These are phyloP conservation scores for Baryphthengus martii DNA, from an alignment of 2,113 vertebrate species.

Conservation along the genomic window DNA sequence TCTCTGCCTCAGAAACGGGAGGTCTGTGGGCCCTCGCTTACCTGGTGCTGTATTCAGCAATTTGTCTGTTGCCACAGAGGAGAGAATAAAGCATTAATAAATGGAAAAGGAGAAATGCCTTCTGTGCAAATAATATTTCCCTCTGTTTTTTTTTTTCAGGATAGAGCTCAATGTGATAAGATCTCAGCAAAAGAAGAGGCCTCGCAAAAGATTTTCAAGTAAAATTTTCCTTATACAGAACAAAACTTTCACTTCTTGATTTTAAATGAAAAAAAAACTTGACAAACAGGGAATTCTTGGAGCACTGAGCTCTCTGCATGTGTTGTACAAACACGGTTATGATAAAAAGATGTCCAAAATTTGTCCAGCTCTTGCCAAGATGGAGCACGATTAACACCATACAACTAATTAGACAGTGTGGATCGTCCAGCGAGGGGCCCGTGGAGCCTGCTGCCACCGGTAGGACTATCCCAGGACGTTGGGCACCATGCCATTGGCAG, in stretches of 20 bases:
- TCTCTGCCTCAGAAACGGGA: background rate
- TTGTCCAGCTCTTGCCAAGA: background rate
- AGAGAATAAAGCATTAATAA: background rate
- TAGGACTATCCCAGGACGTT: no score
- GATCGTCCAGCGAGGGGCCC: no score
- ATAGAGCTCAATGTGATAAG: background rate
- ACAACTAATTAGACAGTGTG: background rate
- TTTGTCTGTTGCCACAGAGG: background rate
- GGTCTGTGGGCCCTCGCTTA: background rate
- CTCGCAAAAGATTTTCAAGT: background rate
- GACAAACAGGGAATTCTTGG: background rate
- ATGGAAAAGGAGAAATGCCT: background rate
- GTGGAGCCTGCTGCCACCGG: no score
- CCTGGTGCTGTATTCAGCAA: background rate
- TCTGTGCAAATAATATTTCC: background rate
- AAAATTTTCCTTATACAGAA: background rate
- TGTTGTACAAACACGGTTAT: background rate
- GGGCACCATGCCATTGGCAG: no score
- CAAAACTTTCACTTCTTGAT: background rate
- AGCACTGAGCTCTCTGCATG: background rate
- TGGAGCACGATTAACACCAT: background rate
- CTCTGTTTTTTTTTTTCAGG: background rate
- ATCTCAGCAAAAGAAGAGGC: background rate
- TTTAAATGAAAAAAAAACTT: background rate
- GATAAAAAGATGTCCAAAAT: background rate